Base-by-base conservation (phyloP, 2,113 vertebrate species). In the Leuciscus idus region DNA sequence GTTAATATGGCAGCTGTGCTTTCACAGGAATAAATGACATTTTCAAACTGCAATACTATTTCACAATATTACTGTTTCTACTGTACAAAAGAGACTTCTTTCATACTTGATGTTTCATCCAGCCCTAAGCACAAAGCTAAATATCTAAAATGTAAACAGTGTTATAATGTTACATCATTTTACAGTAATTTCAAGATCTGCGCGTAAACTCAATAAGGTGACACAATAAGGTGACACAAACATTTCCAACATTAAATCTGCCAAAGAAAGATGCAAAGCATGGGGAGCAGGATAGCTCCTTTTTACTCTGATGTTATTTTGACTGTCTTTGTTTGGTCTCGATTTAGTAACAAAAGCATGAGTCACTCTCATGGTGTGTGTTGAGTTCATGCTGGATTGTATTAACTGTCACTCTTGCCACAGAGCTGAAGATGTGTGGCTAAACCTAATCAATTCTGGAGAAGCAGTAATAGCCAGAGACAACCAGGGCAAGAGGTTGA, bases 361-460 rank as follows among this genome's bases (percentile, higher is more conserved):
- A 68, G 62, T 52, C 39, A 28, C 36, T 64, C 61, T 43, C 7
- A 2, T 13, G n/a, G 39, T 46, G 79, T 64, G 39, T 28, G 59
- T 28, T 66, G 59, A 64, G 79, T 61, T 81, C 80, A 66, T 52
- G 48, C 61, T 15, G 26, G 17, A 70, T 82, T 50, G 62, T 52
- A 33, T 50, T 48, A 55, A 52, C 61, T 43, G 28, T 82, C 80
- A 82, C 61, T 68, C 43, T 30, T 52, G 19, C 80, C 80, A 61
- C 4, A 30, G 46, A 33, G 83, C 50, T 83, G 57, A 55, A 57
- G 84, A 84, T 28, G 33, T 75, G 79, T 21, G 72, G 66, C 39
- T 52, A 39, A 86, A 83, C 59, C 46, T 81, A 57, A 81, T 84
- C 85, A 86, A 72, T 57, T 83, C 21, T 9, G 61, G 26, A 85